A percentile compares a stretch with the other conserved stretches of the same genome.
phyloP scores from a whole-genome alignment of 2,797 vertebrate species.

The Microcaecilia unicolor region DNA sequence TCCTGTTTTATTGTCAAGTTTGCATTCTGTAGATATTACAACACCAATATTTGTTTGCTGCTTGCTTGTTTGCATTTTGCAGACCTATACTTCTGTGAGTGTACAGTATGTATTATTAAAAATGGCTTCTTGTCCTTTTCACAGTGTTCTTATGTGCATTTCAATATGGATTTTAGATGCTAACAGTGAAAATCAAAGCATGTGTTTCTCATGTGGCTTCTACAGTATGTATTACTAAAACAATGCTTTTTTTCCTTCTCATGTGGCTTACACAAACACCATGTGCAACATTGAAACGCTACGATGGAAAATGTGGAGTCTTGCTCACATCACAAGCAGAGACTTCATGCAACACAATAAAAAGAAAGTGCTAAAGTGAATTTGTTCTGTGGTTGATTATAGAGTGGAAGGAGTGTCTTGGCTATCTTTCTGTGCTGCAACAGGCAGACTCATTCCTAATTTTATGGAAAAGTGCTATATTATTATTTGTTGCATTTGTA shows the following conservation, averaged over 20 bases:
- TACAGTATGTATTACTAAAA: too few relatives aligned
- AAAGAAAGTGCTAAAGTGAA: conserved; percentile 36
- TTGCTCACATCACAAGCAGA: conserved; percentile 44
- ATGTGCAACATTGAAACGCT: conserved; percentile 33
- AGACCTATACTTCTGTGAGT: conserved; percentile 38
- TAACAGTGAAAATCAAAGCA: conserved; percentile 34
- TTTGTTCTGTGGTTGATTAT: conserved; percentile 28
- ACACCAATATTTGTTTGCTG: conserved; percentile 34
- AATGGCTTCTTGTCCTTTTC: conserved; percentile 23
- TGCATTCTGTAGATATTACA: conserved; percentile 47
- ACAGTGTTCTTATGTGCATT: too few relatives aligned
- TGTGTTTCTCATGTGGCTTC: conserved; percentile 40
- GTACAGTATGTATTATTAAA: conserved; percentile 37
- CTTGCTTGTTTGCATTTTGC: conserved; percentile 35
- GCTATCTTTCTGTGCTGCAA: too few relatives aligned
- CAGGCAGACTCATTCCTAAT: too few relatives aligned
- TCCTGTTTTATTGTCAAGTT: conserved; percentile 50
- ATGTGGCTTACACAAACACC: conserved; percentile 36
- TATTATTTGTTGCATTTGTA: too few relatives aligned
- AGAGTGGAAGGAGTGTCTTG: too few relatives aligned
- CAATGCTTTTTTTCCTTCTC: too few relatives aligned
- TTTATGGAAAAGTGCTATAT: too few relatives aligned
- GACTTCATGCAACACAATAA: conserved; percentile 57
- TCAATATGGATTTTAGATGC: too few relatives aligned
- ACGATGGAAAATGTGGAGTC: conserved; percentile 39